Base-by-base conservation (phyloP, 2,797 vertebrate species). In the Oceanodroma leucorhoa region DNA sequence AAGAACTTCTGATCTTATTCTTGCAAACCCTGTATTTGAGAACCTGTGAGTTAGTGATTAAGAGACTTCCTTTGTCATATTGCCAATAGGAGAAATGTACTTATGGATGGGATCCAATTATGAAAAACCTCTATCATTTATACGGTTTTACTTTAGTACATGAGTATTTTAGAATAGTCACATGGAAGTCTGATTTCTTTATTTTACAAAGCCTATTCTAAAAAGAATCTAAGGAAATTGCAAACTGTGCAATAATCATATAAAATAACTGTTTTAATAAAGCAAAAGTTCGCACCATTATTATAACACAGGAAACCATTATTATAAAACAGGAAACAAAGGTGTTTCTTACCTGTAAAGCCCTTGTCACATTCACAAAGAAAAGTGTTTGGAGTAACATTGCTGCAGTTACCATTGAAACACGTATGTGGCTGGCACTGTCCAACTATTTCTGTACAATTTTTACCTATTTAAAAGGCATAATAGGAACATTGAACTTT, bases 381-480 rank as follows among this genome's bases (percentile, higher is more conserved):
- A 93, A 98, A 99, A 92, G 97, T 98, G 38, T 94, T 94, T 43
- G 97, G 90, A 32, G 96, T 98, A 80, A 96, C 78, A 61, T 96
- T 97, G 84, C 93, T 96, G 78, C 98, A 98, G 32, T 95, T 98
- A 40, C 98, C 98, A 80, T 97, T 96, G 94, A 97, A 92, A 97
- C 98, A 99, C 1, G 95, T 67, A 77, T 89, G 62, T 85, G 93
- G 95, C 55, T 98, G 97, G 94, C 98, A 98, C 61, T 98, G 98
- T 81, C 98, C 98, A 75, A 98, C 89, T 51, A 99, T 89, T 97
- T 99, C 98, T 58, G 98, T 98, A 94, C 98, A 99, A 95, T 98
- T 98, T 69, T 97, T 96, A 43, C 98, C 98, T 99, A 40, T 73
- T 50, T 71, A 32, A 96, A 98, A 97, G 14, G 87, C 87, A 90